phyloP scores from a whole-genome alignment of 2,888 invertebrate genomes.

The Ormia ochracea region DNA sequence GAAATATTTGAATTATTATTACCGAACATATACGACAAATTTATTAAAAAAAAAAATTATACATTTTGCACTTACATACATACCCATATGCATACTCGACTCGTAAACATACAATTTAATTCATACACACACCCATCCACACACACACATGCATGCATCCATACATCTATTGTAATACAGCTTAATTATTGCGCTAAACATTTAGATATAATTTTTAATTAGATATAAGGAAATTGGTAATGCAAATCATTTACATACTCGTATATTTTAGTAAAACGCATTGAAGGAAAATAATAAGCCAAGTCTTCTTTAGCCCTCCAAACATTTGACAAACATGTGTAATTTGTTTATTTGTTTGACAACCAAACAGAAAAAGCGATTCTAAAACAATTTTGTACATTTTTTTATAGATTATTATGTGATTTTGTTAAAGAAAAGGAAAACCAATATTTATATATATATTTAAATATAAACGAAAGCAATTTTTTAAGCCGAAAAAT shows the following conservation, averaged over 20 bases:
- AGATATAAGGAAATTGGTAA: slow-evolving; percentile 43
- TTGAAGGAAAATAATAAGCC: slow-evolving; percentile 33
- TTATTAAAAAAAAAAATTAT: no score
- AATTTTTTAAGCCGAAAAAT: slow-evolving; percentile 49
- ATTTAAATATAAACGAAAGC: slow-evolving; percentile 45
- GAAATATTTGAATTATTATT: slow-evolving; percentile 53
- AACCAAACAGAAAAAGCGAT: slow-evolving; percentile 14
- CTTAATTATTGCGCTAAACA: slow-evolving; percentile 56
- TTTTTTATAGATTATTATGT: slow-evolving; percentile 35
- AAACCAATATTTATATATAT: no score
- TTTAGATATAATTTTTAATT: slow-evolving; percentile 49
- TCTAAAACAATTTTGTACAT: slow-evolving; percentile 30
- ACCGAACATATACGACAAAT: slow-evolving; percentile 33
- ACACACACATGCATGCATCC: slow-evolving; percentile 7
- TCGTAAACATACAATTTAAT: no score
- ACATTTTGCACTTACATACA: background rate
- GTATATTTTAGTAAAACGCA: slow-evolving; percentile 11
- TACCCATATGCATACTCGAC: slow-evolving; percentile 5
- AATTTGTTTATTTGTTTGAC: slow-evolving; percentile 32
- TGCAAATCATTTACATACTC: slow-evolving; percentile 9
- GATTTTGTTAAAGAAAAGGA: slow-evolving; percentile 15
- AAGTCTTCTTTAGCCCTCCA: slow-evolving; percentile 57
- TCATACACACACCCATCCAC: no score
- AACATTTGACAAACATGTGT: slow-evolving; percentile 19
- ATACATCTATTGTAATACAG: slow-evolving; percentile 40